Evolutionary conservation across 2,888 invertebrate genomes (phyloP).

Genomic region (Dasysyrphus tricinctus): DNA sequence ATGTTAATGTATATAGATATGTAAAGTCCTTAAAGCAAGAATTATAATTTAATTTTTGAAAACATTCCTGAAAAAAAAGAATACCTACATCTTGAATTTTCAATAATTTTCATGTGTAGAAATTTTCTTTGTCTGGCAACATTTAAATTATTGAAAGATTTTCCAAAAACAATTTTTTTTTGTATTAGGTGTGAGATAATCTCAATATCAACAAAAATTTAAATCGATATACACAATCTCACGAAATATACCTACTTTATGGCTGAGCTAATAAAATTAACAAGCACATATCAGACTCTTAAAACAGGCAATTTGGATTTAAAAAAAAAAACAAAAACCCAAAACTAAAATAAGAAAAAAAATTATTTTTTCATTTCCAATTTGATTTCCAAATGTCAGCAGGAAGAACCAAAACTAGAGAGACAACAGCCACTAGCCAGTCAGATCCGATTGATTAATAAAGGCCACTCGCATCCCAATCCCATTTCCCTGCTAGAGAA

Average conservation of each 20-base stretch:
- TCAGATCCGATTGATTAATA: slow-evolving; percentile 26
- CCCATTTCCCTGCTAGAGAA: background rate
- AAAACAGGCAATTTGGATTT: slow-evolving; percentile 15
- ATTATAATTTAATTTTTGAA: too few relatives aligned
- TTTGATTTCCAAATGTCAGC: slow-evolving; percentile 56
- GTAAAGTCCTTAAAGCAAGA: too few relatives aligned
- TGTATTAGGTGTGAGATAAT: slow-evolving; percentile 26
- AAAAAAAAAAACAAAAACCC: slow-evolving; percentile 1
- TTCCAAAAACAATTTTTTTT: background rate
- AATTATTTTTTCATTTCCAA: slow-evolving; percentile 38
- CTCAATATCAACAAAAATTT: slow-evolving; percentile 15
- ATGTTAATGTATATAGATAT: too few relatives aligned
- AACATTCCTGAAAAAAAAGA: too few relatives aligned
- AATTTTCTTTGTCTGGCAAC: background rate
- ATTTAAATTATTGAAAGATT: background rate
- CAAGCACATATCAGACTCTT: slow-evolving; percentile 5
- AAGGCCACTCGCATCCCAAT: slow-evolving; percentile 4
- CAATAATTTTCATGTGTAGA: too few relatives aligned
- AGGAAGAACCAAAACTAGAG: background rate
- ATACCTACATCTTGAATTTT: too few relatives aligned
- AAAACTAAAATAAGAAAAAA: slow-evolving; percentile 12
- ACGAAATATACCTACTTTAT: background rate
- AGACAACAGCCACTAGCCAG: slow-evolving; percentile 7
- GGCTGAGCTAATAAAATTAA: slow-evolving; percentile 29
- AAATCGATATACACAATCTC: background rate